These are phyloP conservation scores for Hydrotaea cyrtoneurina DNA, from an alignment of 2,888 invertebrate genomes.

Conservation along the genomic window DNA sequence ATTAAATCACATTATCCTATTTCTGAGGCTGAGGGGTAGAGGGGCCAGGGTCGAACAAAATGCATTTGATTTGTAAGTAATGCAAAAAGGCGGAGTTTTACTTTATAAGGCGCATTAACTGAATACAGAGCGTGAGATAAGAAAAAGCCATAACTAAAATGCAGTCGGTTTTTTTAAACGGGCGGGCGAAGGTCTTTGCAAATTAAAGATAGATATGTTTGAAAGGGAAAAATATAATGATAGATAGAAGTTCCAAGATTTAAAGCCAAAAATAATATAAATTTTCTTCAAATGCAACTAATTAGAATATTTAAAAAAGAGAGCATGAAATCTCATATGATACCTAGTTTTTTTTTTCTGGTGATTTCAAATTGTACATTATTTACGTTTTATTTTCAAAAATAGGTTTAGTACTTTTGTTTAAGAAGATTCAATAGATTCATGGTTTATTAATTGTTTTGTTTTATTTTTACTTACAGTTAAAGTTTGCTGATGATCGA, in stretches of 20 bases:
- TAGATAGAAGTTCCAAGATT: conserved; percentile 21
- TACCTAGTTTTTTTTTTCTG: conserved; percentile 45
- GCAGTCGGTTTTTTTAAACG: background rate
- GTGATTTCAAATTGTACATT: conserved; percentile 54
- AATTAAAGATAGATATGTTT: background rate
- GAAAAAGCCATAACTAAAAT: conserved; percentile 41
- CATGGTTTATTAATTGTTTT: conserved; percentile 25
- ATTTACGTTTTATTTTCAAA: conserved; percentile 36
- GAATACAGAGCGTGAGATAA: background rate
- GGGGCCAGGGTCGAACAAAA: too few relatives aligned
- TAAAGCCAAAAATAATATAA: conserved; percentile 56
- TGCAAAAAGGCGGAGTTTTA: background rate
- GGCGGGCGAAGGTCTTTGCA: background rate
- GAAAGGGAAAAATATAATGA: background rate
- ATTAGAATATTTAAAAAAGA: conserved; percentile 56
- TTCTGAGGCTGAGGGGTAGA: too few relatives aligned
- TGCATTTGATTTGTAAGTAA: too few relatives aligned
- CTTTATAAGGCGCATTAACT: background rate
- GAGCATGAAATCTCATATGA: conserved; percentile 27
- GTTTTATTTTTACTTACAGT: conserved; percentile 65
- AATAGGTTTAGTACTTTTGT: conserved; percentile 1
- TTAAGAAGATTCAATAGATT: conserved; percentile 39
- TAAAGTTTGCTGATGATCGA: conserved; percentile 67
- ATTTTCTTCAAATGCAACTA: conserved; percentile 65
- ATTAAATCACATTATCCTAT: too few relatives aligned